Conservation (phyloP, 2,113 vertebrate species). For the Nesogale talazaci region DNA sequence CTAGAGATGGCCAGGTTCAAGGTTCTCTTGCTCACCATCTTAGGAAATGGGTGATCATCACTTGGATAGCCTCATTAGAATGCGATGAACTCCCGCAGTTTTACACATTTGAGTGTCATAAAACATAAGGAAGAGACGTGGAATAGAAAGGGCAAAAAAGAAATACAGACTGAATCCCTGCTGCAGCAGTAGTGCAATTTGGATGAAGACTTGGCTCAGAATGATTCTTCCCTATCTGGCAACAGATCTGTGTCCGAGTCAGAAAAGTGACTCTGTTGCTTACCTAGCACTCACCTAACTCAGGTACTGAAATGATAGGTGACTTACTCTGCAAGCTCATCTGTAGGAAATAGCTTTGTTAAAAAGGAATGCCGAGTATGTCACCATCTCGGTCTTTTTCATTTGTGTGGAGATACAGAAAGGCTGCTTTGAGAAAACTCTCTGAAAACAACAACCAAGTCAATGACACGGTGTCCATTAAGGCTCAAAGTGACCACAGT, state of each 20-base stretch:
- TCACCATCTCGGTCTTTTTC: neutral
- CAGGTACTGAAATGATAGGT: neutral
- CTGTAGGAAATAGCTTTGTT: neutral
- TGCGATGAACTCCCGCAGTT: constrained; percentile 22
- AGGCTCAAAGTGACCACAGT: neutral
- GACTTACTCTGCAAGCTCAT: neutral
- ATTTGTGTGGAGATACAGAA: constrained; percentile 1
- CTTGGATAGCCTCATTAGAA: constrained; percentile 47
- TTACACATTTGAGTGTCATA: constrained; percentile 45
- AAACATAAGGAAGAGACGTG: constrained; percentile 43
- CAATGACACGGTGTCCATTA: too few species aligned
- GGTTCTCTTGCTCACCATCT: constrained; percentile 40
- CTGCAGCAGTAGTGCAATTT: neutral
- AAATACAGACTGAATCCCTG: constrained; percentile 1
- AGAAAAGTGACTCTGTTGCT: constrained; percentile 28
- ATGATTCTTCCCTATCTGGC: constrained; percentile 18
- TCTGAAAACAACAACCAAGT: too few species aligned
- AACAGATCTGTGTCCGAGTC: neutral
- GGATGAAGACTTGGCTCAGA: constrained; percentile 30
- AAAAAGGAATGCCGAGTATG: neutral
- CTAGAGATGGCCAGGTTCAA: constrained; percentile 71
- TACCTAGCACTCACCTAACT: neutral
- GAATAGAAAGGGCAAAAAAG: constrained; percentile 19
- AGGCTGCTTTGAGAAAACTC: constrained; percentile 1
- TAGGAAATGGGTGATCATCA: neutral